phyloP scores from a whole-genome alignment of 1,140 invertebrate genomes.

The Ips typographus region DNA sequence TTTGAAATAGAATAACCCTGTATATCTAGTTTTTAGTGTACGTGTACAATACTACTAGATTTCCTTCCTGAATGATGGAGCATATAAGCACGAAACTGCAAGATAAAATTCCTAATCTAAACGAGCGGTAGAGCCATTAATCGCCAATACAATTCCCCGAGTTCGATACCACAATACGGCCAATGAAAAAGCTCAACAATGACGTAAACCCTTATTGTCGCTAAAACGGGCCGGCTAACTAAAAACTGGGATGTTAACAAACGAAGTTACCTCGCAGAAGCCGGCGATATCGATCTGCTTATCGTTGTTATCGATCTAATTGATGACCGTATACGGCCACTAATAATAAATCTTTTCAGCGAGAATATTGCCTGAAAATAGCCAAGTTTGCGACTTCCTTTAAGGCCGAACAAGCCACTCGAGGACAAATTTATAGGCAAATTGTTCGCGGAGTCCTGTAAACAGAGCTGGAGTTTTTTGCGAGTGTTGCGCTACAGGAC shows the following conservation, averaged over 20 bases:
- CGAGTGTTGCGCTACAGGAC: not conserved
- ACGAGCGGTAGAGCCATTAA: no score
- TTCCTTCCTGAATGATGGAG: no score
- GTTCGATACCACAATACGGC: no score
- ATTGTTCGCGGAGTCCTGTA: slow-evolving; percentile 12
- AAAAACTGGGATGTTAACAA: slow-evolving; percentile 21
- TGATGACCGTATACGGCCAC: slow-evolving; percentile 22
- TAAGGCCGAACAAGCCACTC: slow-evolving; percentile 3
- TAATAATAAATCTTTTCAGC: slow-evolving; percentile 28
- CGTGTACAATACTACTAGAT: no score
- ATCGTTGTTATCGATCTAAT: slow-evolving; percentile 29
- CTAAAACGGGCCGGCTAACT: slow-evolving; percentile 12
- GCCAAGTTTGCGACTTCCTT: slow-evolving; percentile 22
- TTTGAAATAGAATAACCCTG: no score
- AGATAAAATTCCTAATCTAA: no score
- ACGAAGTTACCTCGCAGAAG: slow-evolving; percentile 20
- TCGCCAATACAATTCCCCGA: no score
- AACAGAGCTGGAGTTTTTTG: not conserved
- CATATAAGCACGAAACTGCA: no score
- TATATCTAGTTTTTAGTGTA: no score
- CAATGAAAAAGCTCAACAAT: not conserved
- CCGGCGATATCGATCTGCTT: slow-evolving; percentile 22
- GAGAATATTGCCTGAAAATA: slow-evolving; percentile 23
- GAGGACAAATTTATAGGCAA: slow-evolving; percentile 29
- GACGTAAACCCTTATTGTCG: slow-evolving; percentile 17